These are phyloP conservation scores for Antheraea yamamai DNA, from an alignment of 2,888 invertebrate genomes.

Conservation along the genomic window DNA sequence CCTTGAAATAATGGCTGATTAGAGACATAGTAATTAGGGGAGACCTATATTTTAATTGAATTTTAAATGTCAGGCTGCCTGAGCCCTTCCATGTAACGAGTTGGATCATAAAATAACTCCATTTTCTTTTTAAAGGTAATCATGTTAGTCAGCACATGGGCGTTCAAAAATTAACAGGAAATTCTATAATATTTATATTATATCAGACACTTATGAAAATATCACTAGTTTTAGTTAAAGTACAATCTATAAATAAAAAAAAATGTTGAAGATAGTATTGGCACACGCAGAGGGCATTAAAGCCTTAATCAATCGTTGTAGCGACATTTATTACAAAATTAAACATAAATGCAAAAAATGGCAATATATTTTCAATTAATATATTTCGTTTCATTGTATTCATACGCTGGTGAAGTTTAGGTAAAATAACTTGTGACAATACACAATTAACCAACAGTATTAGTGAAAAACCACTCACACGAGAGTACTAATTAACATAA, in stretches of 20 bases:
- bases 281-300: constrained; percentile 60
- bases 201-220: constrained; percentile 3
- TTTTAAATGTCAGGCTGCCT: not conserved
- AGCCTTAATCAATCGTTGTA: constrained; percentile 59
- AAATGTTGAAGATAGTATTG: constrained; percentile 42
- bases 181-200: constrained; percentile 6
- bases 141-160: not conserved
- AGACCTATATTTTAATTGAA: not conserved
- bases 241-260: constrained; percentile 8
- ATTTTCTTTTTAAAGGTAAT: not conserved
- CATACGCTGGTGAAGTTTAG: constrained; percentile 49
- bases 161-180: not conserved
- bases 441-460: constrained; percentile 46
- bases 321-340: constrained; percentile 60
- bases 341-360: constrained; percentile 79
- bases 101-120: not conserved
- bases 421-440: constrained; percentile 43
- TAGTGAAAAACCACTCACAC: constrained; percentile 60
- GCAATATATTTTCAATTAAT: constrained; percentile 70
- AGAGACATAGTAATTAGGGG: not conserved
- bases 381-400: constrained; percentile 48
- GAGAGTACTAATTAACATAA: constrained; percentile 51
- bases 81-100: not conserved
- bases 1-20: not conserved
- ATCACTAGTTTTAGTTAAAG: constrained; percentile 19